These are phyloP conservation scores for Battus philenor DNA, from an alignment of 1,140 invertebrate genomes.

Conservation along the genomic window DNA sequence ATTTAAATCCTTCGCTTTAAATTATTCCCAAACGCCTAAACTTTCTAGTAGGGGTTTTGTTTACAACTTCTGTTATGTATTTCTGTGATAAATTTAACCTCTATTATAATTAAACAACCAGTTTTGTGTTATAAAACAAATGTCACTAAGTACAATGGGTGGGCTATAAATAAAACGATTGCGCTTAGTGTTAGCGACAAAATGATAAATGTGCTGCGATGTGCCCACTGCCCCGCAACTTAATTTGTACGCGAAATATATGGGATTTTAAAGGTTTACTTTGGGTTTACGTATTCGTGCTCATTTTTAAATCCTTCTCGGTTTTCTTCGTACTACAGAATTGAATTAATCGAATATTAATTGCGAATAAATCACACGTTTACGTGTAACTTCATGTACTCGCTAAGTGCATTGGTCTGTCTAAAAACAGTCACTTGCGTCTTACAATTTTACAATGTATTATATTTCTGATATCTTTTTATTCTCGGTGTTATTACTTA, in stretches of 20 bases:
- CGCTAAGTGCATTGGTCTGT: no score
- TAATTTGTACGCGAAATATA: slow-evolving; percentile 17
- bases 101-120: slow-evolving; percentile 9
- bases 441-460: no score
- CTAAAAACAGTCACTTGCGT: no score
- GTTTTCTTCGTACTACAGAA: background rate
- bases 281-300: slow-evolving; percentile 4
- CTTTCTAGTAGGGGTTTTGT: no score
- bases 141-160: slow-evolving; percentile 17
- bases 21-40: no score
- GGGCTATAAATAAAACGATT: slow-evolving; percentile 16
- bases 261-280: slow-evolving; percentile 15
- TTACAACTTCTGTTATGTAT: slow-evolving; percentile 8
- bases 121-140: slow-evolving; percentile 18
- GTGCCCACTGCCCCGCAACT: slow-evolving; percentile 15
- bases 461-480: no score
- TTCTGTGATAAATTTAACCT: slow-evolving; percentile 10
- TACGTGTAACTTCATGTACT: no score
- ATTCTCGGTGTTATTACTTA: no score
- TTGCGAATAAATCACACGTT: no score
- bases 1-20: no score
- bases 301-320: slow-evolving; percentile 6
- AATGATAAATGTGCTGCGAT: slow-evolving; percentile 16
- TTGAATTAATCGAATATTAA: no score
- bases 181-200: slow-evolving; percentile 18